Percentiles rank a stretch among this genome's conserved stretches.
Evolutionary conservation across 2,888 invertebrate species (phyloP).

Genomic region (Atethmia centrago): DNA sequence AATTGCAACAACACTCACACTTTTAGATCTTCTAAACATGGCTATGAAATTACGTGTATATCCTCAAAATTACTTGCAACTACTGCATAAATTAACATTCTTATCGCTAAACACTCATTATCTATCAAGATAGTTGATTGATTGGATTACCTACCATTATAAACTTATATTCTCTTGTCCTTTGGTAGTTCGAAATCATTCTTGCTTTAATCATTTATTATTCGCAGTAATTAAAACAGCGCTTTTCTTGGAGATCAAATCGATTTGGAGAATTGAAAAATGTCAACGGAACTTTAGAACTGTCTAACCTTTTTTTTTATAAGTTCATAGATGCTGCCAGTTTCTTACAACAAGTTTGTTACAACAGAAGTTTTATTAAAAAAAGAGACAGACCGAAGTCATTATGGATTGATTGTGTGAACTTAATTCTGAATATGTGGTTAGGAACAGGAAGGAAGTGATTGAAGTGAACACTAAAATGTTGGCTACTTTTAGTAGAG

Average conservation of each 20-base stretch:
- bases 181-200: conserved; percentile 78
- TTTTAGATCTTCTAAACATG: conserved; percentile 49
- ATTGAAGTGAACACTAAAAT: neutral
- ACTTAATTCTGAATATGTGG: neutral
- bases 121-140: conserved; percentile 66
- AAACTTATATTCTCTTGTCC: conserved; percentile 82
- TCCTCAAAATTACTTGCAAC: conserved; percentile 63
- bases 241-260: conserved; percentile 34
- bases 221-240: conserved; percentile 11
- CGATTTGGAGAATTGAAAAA: conserved; percentile 38
- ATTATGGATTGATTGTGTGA: neutral
- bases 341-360: neutral
- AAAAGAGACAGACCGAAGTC: neutral
- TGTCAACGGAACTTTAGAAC: conserved; percentile 5
- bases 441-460: neutral
- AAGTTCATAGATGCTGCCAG: conserved; percentile 17
- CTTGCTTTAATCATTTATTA: conserved; percentile 48
- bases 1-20: conserved; percentile 38
- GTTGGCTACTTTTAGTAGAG: neutral
- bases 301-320: conserved; percentile 5
- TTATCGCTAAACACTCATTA: conserved; percentile 71
- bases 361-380: conserved; percentile 4
- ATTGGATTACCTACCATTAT: conserved; percentile 84
- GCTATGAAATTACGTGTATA: conserved; percentile 47
- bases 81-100: conserved; percentile 61